Base-by-base conservation (phyloP, 1,140 invertebrate genomes). In the Sitobion miscanthi region DNA sequence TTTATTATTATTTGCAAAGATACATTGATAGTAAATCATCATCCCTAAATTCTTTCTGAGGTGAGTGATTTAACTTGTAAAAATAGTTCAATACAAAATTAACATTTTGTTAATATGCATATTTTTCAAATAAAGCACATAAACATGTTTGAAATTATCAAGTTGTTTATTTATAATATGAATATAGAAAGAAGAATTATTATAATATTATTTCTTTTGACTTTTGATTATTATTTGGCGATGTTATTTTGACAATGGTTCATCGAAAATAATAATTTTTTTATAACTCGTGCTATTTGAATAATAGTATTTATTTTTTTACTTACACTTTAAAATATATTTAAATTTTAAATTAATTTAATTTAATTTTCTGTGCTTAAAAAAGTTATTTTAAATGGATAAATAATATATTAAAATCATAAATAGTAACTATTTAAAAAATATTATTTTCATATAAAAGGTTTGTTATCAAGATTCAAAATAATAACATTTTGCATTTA, bases 371-470 rank as follows among this genome's bases (percentile, higher is more conserved):
- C 5, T 11, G 62, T n/a, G n/a, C 17, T 30, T 69, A n/a, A n/a
- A 69, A 77, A 69, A n/a, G 14, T 17, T 17, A n/a, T 17, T 77
- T 0, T n/a, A 17, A n/a, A 17, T 17, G 4, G 14, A 5, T n/a
- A 77, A 77, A 77, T 77, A n/a, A n/a, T n/a, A 69, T n/a, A 69
- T n/a, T 69, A 69, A 69, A n/a, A 69, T n/a, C 30, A n/a, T n/a
- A 17, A 69, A 69, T 69, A 5, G 4, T n/a, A 30, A n/a, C 9
- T 69, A 69, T 69, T 69, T 0, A 69, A 30, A 69, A n/a, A 30
- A 62, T 30, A 30, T 30, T 14, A n/a, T 0, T 69, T n/a, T 69
- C 4, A 14, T n/a, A n/a, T 69, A 69, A 69, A 69, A 69, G 62
- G 25, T 69, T 11, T 69, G 30, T 69, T n/a, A 62, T 62, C 9